A percentile compares a stretch with the other conserved stretches of the same genome.
Conservation (phyloP, 2,797 vertebrate genomes). For the Phoebastria nigripes region DNA sequence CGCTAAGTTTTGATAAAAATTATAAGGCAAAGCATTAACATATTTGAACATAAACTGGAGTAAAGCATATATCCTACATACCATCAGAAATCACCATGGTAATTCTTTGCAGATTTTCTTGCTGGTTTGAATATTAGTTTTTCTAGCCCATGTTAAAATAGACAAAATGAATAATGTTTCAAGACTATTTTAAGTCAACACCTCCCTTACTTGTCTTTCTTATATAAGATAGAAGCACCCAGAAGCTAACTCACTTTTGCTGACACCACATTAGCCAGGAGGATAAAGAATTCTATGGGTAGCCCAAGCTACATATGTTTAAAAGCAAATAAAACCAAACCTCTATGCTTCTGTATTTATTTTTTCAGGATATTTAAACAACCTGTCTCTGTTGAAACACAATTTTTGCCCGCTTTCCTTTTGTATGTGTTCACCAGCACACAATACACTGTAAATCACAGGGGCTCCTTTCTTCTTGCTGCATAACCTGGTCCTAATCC, state of each 20-base stretch:
- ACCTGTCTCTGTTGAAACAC: background rate
- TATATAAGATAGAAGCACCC: constrained; percentile 38
- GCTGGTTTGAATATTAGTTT: constrained; percentile 30
- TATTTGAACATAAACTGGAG: background rate
- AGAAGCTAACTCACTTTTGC: constrained; percentile 22
- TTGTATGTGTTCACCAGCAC: background rate
- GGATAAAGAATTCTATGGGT: background rate
- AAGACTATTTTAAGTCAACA: constrained; percentile 45
- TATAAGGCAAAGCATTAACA: background rate
- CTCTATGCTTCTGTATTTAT: background rate
- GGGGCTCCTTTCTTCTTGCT: background rate
- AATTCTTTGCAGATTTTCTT: constrained; percentile 18
- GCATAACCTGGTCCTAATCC: background rate
- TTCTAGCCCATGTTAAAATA: constrained; percentile 60
- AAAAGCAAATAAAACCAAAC: background rate
- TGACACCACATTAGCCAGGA: background rate
- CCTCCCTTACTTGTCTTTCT: constrained; percentile 36
- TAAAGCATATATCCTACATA: background rate
- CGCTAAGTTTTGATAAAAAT: background rate
- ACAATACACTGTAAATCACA: background rate
- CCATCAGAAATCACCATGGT: constrained; percentile 61
- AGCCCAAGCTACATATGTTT: background rate
- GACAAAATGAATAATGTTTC: constrained; percentile 47
- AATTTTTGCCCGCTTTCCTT: background rate
- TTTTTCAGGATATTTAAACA: background rate